Base-by-base conservation (phyloP, 2,113 vertebrate genomes). In the Sander vitreus region DNA sequence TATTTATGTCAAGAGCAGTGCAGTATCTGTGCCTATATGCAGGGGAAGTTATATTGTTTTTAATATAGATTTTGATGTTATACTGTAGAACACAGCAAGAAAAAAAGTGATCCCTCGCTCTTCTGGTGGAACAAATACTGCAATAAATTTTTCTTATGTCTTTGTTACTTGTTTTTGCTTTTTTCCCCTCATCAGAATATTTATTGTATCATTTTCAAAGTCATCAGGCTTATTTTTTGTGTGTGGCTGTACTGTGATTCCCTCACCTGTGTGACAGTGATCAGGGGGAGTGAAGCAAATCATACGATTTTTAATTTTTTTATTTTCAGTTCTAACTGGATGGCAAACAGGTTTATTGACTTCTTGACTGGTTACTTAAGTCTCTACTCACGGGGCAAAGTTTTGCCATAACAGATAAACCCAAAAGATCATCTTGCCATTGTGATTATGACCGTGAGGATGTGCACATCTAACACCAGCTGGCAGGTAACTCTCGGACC, bases 121-220 rank as follows among this genome's bases (percentile, higher is more conserved):
- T 95, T 96, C 96, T 97, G 96, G 96, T 95, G 96, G 95, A 98
- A 96, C 66, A 57, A 98, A 97, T 98, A 98, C 97, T 98, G 97
- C 97, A 99, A 99, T 99, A 99, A 99, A 98, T 97, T 97, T 98
- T 98, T 98, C 97, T 97, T 98, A 99, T 96, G 97, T 96, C 97
- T 98, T 99, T 99, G 96, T 97, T 98, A 98, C 96, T 96, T 97
- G 86, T 85, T 90, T 79, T 73, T 47, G 53, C 23, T 82, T 66
- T 76, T 70, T 71, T 5, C 2, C 36, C 25, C 21, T 33, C 36
- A 13, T 78, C 55, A 63, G 11, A 59, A 47, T 36, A 58, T 30
- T 5, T 45, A 39, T 13, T 63, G 2, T n/a, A 16, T 21, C 9
- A 21, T 70, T 25, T 54, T 69, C 7, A 15, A 15, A 64, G 10